These are phyloP conservation scores for Salticus scenicus DNA, from an alignment of 2,888 invertebrate genomes.

Conservation along the genomic window DNA sequence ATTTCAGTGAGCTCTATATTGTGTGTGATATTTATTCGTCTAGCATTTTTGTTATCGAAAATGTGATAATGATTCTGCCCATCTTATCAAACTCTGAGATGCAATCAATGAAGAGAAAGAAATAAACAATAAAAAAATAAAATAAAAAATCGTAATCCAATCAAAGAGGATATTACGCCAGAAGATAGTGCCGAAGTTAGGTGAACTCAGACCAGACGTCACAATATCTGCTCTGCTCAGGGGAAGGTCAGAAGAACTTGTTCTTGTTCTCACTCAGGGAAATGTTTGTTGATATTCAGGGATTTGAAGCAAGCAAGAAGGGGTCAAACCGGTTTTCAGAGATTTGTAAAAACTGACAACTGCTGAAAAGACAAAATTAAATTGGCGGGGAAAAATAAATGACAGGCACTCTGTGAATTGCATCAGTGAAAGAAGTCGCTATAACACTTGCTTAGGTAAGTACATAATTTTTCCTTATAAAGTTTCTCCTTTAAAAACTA, in stretches of 20 bases:
- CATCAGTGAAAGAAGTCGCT: not conserved
- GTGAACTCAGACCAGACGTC: not conserved
- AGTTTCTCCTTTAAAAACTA: too few relatives aligned
- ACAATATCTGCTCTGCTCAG: not conserved
- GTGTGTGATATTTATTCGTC: too few relatives aligned
- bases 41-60: too few relatives aligned
- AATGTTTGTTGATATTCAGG: conserved; percentile 18
- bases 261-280: not conserved
- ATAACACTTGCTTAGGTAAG: not conserved
- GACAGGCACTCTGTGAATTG: not conserved
- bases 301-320: not conserved
- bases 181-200: not conserved
- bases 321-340: conserved; percentile 46
- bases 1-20: too few relatives aligned
- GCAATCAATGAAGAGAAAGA: too few relatives aligned
- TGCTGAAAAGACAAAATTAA: not conserved
- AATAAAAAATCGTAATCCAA: not conserved
- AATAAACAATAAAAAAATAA: not conserved
- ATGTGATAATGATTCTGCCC: not conserved
- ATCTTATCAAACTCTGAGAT: not conserved
- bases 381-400: conserved; percentile 23
- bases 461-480: too few relatives aligned
- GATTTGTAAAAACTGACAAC: conserved; percentile 31
- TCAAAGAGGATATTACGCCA: conserved; percentile 21
- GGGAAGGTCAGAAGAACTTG: conserved; percentile 4